Percentiles rank a stretch among this genome's conserved stretches.
These are phyloP conservation scores for Anthonomus grandis DNA, from an alignment of 1,140 invertebrate species.

Conservation along the genomic window DNA sequence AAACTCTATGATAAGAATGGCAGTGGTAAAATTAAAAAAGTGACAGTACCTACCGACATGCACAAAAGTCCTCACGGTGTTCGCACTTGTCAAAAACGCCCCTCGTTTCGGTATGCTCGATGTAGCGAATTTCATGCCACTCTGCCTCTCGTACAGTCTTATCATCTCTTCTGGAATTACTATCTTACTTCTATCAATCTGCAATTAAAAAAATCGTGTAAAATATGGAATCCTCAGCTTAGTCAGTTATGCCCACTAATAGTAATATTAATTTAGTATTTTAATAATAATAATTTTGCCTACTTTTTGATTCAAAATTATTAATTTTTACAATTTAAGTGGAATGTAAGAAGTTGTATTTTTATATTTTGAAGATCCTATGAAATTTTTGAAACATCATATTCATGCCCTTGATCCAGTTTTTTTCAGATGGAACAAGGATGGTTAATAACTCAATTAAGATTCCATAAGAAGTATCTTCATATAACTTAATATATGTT, in stretches of 20 bases:
- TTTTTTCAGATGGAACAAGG: too few species aligned
- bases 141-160: constrained; percentile 69
- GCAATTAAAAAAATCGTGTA: constrained; percentile 26
- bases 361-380: neutral
- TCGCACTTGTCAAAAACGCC: constrained; percentile 65
- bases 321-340: neutral
- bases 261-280: too few species aligned
- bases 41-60: constrained; percentile 65
- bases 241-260: too few species aligned
- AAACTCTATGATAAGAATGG: too few species aligned
- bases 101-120: constrained; percentile 66
- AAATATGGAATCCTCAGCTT: neutral
- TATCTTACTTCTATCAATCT: constrained; percentile 52
- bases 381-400: too few species aligned
- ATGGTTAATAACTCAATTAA: too few species aligned
- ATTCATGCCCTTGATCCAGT: too few species aligned
- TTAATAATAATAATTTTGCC: too few species aligned
- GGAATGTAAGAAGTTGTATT: neutral
- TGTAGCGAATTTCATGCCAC: constrained; percentile 55
- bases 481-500: too few species aligned
- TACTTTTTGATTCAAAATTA: too few species aligned
- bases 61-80: constrained; percentile 81
- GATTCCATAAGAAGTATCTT: too few species aligned
- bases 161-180: constrained; percentile 75
- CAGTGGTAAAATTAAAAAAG: too few species aligned